A percentile compares a stretch with the other conserved stretches of the same genome.
phyloP scores from a whole-genome alignment of 1,140 invertebrate genomes.

The Scaptomyza graminum region DNA sequence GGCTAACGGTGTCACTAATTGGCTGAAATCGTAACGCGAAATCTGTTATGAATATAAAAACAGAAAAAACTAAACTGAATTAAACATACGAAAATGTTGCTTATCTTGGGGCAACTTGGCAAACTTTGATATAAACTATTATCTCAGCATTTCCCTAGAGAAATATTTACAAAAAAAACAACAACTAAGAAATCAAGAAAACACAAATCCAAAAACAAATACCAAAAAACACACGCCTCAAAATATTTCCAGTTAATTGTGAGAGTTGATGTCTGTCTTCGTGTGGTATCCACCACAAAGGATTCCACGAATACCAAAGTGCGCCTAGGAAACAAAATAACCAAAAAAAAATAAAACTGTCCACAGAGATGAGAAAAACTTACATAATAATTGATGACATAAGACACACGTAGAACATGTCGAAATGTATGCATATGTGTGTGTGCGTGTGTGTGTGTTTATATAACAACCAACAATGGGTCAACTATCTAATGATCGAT shows the following conservation, averaged over 20 bases:
- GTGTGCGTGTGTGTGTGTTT: not conserved
- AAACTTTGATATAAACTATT: not conserved
- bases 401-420: conserved; percentile 55
- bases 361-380: conserved; percentile 37
- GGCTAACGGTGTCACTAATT: conserved; percentile 54
- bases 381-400: conserved; percentile 58
- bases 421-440: conserved; percentile 22
- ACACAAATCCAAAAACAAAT: conserved; percentile 7
- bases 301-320: conserved; percentile 46
- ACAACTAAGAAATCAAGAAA: conserved; percentile 15
- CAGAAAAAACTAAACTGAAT: not conserved
- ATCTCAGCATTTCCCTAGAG: too few species aligned
- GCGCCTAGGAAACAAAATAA: not conserved
- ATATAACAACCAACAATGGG: conserved; percentile 32
- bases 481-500: conserved; percentile 55
- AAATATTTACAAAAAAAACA: not conserved
- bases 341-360: conserved; percentile 6
- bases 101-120: not conserved
- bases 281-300: conserved; percentile 22
- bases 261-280: conserved; percentile 22
- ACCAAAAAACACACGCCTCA: conserved; percentile 42
- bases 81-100: not conserved
- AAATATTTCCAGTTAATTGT: conserved; percentile 55
- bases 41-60: conserved; percentile 1
- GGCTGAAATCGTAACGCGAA: conserved; percentile 7